A percentile compares a stretch with the other conserved stretches of the same genome.
phyloP scores from a whole-genome alignment of 2,797 vertebrate species.

The Manis javanica region DNA sequence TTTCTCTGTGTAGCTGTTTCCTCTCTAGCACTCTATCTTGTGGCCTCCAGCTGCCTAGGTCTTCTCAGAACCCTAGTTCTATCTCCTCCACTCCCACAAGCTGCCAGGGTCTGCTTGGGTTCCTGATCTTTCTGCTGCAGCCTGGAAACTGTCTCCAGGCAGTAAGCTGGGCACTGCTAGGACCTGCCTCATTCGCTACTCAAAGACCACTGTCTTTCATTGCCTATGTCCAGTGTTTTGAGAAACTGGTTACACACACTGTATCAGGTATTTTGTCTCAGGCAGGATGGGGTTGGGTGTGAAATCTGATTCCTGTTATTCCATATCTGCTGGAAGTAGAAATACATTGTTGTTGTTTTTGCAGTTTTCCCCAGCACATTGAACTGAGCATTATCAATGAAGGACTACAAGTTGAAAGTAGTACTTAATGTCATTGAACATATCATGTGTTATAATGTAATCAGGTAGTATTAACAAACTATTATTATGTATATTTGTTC shows the following conservation, averaged over 20 bases:
- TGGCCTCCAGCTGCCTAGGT: not conserved
- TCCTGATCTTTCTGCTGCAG: not conserved
- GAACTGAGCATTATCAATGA: not conserved
- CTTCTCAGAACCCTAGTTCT: not conserved
- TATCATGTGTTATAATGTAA: not conserved
- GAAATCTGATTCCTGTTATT: not conserved
- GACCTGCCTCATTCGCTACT: not conserved
- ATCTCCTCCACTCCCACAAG: not conserved
- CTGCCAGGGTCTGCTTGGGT: not conserved
- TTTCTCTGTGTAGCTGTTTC: not conserved
- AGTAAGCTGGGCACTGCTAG: not conserved
- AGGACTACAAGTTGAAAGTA: not conserved
- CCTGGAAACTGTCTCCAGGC: not conserved
- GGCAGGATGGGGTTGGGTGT: not conserved
- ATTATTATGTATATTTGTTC: not conserved
- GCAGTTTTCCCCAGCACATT: not conserved
- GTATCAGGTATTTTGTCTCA: not conserved
- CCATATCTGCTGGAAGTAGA: not conserved
- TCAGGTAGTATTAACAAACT: not conserved
- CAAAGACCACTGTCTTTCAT: not conserved
- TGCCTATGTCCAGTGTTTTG: not conserved
- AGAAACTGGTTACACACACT: not conserved
- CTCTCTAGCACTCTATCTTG: not conserved
- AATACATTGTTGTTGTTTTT: not conserved
- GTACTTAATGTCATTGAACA: not conserved